Percentiles rank a stretch among this genome's conserved stretches.
phyloP scores from a whole-genome alignment of 2,113 vertebrate genomes.

The Gasterosteus aculeatus region DNA sequence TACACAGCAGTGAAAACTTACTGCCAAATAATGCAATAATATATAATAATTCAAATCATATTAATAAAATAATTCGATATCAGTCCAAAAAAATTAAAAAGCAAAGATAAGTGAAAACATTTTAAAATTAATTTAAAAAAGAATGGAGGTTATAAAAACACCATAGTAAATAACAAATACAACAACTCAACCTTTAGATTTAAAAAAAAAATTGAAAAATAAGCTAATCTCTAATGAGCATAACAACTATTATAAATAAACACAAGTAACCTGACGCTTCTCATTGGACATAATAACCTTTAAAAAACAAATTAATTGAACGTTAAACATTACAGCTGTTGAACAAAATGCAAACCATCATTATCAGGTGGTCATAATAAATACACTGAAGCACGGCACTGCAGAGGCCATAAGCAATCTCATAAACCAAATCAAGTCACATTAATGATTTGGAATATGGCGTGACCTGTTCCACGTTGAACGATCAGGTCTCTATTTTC shows the following conservation, averaged over 20 bases:
- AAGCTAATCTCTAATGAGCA: neutral
- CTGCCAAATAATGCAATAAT: neutral
- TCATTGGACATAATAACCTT: neutral
- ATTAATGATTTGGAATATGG: constrained; percentile 33
- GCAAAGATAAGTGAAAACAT: neutral
- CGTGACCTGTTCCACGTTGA: constrained; percentile 36
- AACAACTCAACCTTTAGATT: neutral
- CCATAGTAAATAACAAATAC: neutral
- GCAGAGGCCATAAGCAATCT: constrained; percentile 17
- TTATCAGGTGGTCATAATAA: constrained; percentile 13
- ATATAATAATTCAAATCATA: neutral
- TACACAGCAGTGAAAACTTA: neutral
- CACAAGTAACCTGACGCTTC: neutral
- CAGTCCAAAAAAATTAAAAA: neutral
- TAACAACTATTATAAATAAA: neutral
- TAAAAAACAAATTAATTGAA: neutral
- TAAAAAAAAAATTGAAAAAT: neutral
- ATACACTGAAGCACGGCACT: constrained; percentile 18
- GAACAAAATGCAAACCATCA: constrained; percentile 45
- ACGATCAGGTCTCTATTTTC: constrained; percentile 41
- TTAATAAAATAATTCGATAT: neutral
- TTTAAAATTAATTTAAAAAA: neutral
- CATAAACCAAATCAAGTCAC: constrained; percentile 51
- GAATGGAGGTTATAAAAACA: neutral
- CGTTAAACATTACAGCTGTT: constrained; percentile 17